Base-by-base conservation (phyloP, 2,113 vertebrate species). In the Odocoileus virginianus region DNA sequence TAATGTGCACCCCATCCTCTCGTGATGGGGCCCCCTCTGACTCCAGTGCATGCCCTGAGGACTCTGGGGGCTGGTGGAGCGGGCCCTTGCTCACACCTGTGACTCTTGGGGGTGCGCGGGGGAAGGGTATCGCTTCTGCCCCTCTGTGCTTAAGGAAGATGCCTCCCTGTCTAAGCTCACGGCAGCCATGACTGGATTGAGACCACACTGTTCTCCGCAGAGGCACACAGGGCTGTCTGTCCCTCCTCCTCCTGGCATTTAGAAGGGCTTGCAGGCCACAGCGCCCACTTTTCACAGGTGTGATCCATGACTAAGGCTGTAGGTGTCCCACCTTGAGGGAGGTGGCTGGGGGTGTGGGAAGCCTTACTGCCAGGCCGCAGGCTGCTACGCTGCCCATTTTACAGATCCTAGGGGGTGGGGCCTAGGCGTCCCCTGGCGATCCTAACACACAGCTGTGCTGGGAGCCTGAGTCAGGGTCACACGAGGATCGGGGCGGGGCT, bases 31-130 rank as follows among this genome's bases (percentile, higher is more conserved):
- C 7, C 47, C 47, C n/a, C 87, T 57, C 52, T 27, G 82, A 19
- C 54, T 40, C 36, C 17, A 36, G 11, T 0, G 0, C 50, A 7
- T 0, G 8, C 12, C 36, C 64, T 33, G 3, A 25, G 91, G 61
- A 30, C 85, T 76, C 21, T 1, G 4, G 54, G 13, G 16, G 17
- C 74, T 1, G 0, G 52, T 11, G 5, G 47, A 47, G 27, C 15
- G 14, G 74, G 11, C 16, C 58, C 54, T 47, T 12, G 13, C 7
- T 23, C 10, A 36, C 0, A 6, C 23, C 36, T 16, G 9, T 3
- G n/a, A 43, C 71, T 0, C 10, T 28, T 43, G 23, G 21, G 4
- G 45, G 36, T 60, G 28, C 0, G 6, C 23, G 2, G 71, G 71
- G 40, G 71, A 11, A 76, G 6, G 23, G 28, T 4, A 23, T 1